phyloP scores from a whole-genome alignment of 2,888 invertebrate species.

The Gibbula magus region DNA sequence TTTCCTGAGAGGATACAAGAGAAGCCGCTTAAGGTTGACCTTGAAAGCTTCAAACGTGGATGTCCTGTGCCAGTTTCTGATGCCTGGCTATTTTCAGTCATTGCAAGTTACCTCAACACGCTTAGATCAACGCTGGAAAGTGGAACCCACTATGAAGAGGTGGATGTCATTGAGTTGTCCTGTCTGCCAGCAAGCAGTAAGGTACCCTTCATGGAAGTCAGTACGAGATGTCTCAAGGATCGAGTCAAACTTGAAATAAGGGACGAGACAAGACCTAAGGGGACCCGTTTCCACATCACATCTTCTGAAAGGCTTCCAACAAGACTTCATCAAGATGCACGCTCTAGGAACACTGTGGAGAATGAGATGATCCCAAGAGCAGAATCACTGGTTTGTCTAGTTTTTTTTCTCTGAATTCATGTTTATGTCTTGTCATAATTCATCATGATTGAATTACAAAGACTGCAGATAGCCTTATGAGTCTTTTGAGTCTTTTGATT shows the following conservation, averaged over 20 bases:
- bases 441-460: too few relatives aligned
- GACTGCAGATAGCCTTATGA: too few relatives aligned
- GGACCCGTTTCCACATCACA: background rate
- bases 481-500: too few relatives aligned
- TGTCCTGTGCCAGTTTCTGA: background rate
- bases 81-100: background rate
- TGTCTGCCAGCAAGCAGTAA: background rate
- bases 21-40: slow-evolving; percentile 8
- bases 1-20: background rate
- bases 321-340: slow-evolving; percentile 1
- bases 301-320: background rate
- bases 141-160: background rate
- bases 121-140: background rate
- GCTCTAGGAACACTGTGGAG: background rate
- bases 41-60: background rate
- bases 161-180: background rate
- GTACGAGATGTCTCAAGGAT: background rate
- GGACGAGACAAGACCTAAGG: background rate
- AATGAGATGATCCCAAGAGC: background rate
- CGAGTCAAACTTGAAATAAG: background rate
- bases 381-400: background rate
- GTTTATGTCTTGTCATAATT: too few relatives aligned
- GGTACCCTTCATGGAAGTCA: background rate
- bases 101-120: slow-evolving; percentile 24
- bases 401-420: too few relatives aligned